These are phyloP conservation scores for Doryteuthis pealeii DNA, from an alignment of 1,140 invertebrate genomes.

Conservation along the genomic window DNA sequence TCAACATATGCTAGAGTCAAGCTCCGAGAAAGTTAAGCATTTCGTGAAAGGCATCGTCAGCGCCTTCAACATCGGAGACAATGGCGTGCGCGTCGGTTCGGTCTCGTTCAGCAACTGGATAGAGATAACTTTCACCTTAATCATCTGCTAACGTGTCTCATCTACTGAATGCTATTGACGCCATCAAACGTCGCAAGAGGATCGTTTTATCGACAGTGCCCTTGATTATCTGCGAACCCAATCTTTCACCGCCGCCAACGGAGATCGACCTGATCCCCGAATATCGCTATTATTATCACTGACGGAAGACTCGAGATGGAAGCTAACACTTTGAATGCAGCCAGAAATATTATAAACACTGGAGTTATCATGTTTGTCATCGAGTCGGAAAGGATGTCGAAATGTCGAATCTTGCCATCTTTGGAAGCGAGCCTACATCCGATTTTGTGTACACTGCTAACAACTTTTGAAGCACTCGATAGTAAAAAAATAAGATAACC, in stretches of 20 bases:
- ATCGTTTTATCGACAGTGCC: background rate
- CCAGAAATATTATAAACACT: background rate
- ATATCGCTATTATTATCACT: background rate
- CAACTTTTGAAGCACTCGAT: background rate
- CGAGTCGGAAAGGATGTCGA: background rate
- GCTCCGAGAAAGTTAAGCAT: too few species aligned
- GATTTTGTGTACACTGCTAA: background rate
- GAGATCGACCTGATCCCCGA: background rate
- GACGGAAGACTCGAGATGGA: background rate
- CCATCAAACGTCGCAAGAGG: too few species aligned
- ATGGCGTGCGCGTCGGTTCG: background rate
- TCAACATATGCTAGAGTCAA: too few species aligned
- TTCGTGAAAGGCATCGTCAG: background rate
- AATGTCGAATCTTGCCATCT: background rate
- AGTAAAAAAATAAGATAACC: background rate
- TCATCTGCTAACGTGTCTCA: too few species aligned
- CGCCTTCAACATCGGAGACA: conserved; percentile 12
- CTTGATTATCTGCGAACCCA: background rate
- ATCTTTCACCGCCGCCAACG: background rate
- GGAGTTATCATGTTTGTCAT: background rate
- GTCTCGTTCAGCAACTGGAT: background rate
- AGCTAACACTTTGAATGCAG: background rate
- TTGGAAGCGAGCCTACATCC: background rate
- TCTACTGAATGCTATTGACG: too few species aligned
- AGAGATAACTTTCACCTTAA: background rate